Conservation (phyloP, 2,888 invertebrate species). For the Chrysina gloriosa region DNA sequence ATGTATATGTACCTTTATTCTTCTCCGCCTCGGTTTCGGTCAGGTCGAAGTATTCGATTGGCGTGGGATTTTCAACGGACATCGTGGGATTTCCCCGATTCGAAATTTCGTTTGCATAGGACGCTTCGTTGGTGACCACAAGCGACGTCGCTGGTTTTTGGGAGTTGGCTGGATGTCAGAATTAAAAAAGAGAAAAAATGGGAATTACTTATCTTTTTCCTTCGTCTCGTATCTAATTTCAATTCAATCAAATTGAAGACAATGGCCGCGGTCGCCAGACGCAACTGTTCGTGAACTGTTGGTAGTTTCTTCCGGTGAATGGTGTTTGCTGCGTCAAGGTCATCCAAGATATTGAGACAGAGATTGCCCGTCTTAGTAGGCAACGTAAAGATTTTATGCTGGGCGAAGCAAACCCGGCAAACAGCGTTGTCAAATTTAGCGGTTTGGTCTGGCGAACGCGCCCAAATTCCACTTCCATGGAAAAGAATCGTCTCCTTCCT, state of each 20-base stretch:
- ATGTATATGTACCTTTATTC: slow-evolving; percentile 22
- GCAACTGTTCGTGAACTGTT: too few relatives aligned
- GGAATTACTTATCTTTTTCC: too few relatives aligned
- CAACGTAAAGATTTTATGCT: too few relatives aligned
- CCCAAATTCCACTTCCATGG: neutral
- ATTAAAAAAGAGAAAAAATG: neutral
- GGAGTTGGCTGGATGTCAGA: neutral
- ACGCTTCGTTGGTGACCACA: neutral
- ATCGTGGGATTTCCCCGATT: slow-evolving; percentile 21
- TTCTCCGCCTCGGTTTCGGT: slow-evolving; percentile 28
- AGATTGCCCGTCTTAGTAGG: too few relatives aligned
- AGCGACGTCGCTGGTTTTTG: neutral
- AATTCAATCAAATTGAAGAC: too few relatives aligned
- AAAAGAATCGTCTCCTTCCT: neutral
- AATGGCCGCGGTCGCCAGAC: too few relatives aligned
- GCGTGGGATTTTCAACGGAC: slow-evolving; percentile 2
- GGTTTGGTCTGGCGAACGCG: neutral
- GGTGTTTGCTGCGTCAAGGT: too few relatives aligned
- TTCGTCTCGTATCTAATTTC: too few relatives aligned
- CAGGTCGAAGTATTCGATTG: slow-evolving; percentile 39
- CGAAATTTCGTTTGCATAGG: neutral
- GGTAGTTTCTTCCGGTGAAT: too few relatives aligned
- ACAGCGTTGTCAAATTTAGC: too few relatives aligned
- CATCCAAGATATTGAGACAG: too few relatives aligned
- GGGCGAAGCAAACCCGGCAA: too few relatives aligned